These are phyloP conservation scores for Pelvicachromis taeniatus DNA, from an alignment of 2,113 vertebrate species.

Conservation along the genomic window DNA sequence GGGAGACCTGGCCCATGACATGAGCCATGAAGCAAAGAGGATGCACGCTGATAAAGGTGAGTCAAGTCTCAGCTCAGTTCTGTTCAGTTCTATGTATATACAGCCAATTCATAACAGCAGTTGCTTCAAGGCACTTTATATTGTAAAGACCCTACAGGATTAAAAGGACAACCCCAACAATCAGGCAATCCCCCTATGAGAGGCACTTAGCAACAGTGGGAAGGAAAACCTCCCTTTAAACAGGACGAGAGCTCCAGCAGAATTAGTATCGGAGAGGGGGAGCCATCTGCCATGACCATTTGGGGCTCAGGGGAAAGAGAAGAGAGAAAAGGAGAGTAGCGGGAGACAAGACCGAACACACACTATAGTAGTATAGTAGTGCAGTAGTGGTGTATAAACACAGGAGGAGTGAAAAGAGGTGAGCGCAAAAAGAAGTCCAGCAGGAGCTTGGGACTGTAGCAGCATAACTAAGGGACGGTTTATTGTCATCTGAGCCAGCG, in stretches of 20 bases:
- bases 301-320: too few species aligned
- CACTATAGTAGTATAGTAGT: background rate
- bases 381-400: background rate
- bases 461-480: background rate
- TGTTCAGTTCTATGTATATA: background rate
- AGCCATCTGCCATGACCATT: background rate
- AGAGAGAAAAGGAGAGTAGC: background rate
- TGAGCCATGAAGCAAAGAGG: slow-evolving; percentile 91
- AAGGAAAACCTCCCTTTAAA: background rate
- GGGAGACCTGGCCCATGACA: slow-evolving; percentile 94
- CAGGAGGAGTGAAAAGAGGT: background rate
- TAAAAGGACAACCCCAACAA: background rate
- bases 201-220: background rate
- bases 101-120: background rate
- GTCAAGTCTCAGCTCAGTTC: background rate
- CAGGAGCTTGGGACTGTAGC: background rate
- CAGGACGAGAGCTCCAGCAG: background rate
- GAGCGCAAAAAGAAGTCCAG: background rate
- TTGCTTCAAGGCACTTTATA: background rate
- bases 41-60: slow-evolving; percentile 96
- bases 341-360: background rate
- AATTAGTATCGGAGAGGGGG: background rate
- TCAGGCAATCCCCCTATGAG: background rate
- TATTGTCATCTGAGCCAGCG: background rate
- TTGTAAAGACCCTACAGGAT: background rate